These are phyloP conservation scores for Lepidurus apus DNA, from an alignment of 1,140 invertebrate genomes.

Conservation along the genomic window DNA sequence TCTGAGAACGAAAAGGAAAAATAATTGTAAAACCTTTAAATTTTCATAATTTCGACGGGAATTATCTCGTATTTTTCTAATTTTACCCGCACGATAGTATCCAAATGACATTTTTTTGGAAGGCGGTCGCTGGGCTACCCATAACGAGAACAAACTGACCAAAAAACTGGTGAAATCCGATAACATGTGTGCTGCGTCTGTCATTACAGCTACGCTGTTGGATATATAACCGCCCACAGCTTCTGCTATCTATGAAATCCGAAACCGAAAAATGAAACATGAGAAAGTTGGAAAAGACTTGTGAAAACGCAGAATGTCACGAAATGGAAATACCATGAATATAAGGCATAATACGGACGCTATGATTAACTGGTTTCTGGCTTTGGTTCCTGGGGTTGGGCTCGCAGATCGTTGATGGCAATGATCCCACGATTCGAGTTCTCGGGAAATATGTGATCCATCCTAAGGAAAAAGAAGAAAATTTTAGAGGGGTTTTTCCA, in stretches of 20 bases:
- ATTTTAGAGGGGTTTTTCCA: not conserved
- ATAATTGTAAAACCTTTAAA: constrained; percentile 7
- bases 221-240: constrained; percentile 34
- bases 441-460: not conserved
- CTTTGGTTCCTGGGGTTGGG: constrained; percentile 32
- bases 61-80: not conserved
- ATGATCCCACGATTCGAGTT: constrained; percentile 27
- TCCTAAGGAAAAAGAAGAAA: not conserved
- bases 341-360: constrained; percentile 46
- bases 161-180: constrained; percentile 77
- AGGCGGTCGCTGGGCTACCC: constrained; percentile 57
- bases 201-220: constrained; percentile 66
- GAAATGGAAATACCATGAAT: constrained; percentile 46
- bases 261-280: constrained; percentile 4
- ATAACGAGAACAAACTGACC: constrained; percentile 68
- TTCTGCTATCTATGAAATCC: constrained; percentile 32
- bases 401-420: constrained; percentile 28
- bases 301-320: not conserved
- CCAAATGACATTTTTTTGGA: constrained; percentile 70
- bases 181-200: constrained; percentile 76
- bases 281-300: not conserved
- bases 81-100: constrained; percentile 64
- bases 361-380: constrained; percentile 44
- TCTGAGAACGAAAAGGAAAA: constrained; percentile 45
- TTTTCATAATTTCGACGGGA: not conserved